Conservation (phyloP, 1,140 invertebrate genomes). For the Drosophila parvula region DNA sequence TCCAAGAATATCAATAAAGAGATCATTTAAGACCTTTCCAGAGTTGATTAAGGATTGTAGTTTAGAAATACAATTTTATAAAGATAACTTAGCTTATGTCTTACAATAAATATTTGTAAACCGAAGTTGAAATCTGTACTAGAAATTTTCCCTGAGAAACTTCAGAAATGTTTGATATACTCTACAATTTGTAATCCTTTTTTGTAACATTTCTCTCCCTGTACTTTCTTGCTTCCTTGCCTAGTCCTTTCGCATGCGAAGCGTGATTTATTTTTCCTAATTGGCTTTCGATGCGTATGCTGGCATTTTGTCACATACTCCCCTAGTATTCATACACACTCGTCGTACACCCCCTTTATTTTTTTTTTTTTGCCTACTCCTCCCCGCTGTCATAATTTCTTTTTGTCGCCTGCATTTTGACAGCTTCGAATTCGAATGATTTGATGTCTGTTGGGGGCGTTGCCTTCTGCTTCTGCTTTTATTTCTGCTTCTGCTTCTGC, state of each 20-base stretch:
- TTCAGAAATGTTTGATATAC: background rate
- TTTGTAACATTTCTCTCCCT: background rate
- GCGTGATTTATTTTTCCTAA: slow-evolving; percentile 78
- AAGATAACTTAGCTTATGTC: background rate
- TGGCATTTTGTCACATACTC: slow-evolving; percentile 57
- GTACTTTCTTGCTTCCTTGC: slow-evolving; percentile 19
- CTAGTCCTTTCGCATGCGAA: slow-evolving; percentile 63
- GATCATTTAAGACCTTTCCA: too few relatives aligned
- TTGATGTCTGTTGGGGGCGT: slow-evolving; percentile 64
- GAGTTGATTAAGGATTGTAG: too few relatives aligned
- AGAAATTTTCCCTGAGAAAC: background rate
- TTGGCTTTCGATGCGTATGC: slow-evolving; percentile 76
- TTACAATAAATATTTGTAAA: background rate
- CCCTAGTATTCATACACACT: background rate
- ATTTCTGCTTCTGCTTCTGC: slow-evolving; percentile 10
- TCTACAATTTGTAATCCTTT: background rate
- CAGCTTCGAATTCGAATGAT: slow-evolving; percentile 68
- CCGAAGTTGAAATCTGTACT: background rate
- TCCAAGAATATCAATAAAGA: background rate
- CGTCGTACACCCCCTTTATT: slow-evolving; percentile 9
- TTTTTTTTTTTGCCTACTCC: slow-evolving; percentile 6
- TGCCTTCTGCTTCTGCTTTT: slow-evolving; percentile 19
- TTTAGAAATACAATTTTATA: too few relatives aligned
- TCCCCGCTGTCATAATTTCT: slow-evolving; percentile 64
- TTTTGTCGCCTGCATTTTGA: slow-evolving; percentile 62